Base-by-base conservation (phyloP, 2,797 vertebrate species). In the Hydrophis major region DNA sequence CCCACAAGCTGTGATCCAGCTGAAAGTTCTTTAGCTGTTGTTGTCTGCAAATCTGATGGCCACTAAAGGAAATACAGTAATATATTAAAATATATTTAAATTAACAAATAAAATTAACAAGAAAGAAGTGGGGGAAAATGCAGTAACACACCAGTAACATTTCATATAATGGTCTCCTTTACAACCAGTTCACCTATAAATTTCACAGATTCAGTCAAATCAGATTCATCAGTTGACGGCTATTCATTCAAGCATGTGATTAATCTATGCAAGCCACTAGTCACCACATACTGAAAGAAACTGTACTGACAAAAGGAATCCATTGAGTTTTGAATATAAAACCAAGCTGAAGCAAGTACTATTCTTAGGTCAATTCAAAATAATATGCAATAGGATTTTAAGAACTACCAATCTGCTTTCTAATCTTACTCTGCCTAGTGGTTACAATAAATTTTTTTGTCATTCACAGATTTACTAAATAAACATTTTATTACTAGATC, bases 1-100 rank as follows among this genome's bases (percentile, higher is more conserved):
- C 99, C 99, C 13, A 99, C 98, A 86, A 99, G 98, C 92, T 99
- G 99, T 0, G 99, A 99, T 94, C 99, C 98, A 2, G 98, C 92
- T 2, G 98, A 98, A 90, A 96, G 96, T 89, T 98, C 97, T 96
- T 98, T 98, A 90, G 98, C 97, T 90, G 98, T 95, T 1, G 97
- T 61, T 89, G 95, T 96, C 25, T 97, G 94, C 20, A 98, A 97
- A 90, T 99, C 99, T 4, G 98, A 98, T 93, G 99, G 99, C 99
- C 99, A 99, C 99, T 99, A 94, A 69, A 94, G 83, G 90, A 86
- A 95, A 95, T 93, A 61, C 47, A 87, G 5, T 16, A 28, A 20
- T 8, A 42, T 83, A 50, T 78, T 83, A 57, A 83, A 66, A 94
- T 0, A 94, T 0, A 93, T 87, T 61, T 12, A 90, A 91, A 53